Evolutionary conservation across 2,888 invertebrate species (phyloP), one percentile per base, ranked within the genome.

Genomic region (Nesidiocoris tenuis): DNA sequence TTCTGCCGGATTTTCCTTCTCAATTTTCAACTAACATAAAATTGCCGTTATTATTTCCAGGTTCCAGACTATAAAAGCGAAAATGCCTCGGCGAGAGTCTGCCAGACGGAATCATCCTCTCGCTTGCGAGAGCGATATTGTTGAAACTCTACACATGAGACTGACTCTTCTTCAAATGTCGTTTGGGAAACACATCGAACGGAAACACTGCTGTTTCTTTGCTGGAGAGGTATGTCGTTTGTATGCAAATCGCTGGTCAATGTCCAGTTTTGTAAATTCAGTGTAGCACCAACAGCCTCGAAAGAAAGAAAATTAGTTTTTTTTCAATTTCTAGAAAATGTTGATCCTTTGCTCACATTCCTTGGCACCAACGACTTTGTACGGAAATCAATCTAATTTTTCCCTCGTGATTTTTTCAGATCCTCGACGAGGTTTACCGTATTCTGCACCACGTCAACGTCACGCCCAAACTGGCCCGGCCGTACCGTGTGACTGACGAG

Each of bases 401-500:
- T n/a, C n/a, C n/a, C n/a, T 66, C 0, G 70, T 61, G 19, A 65
- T 67, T 78, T 79, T 86, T 86, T 76, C 84, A 93, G 93, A 94
- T 95, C 82, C 86, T 96, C 82, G 96, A 96, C 86, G 96, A 96
- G 86, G 92, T 96, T 77, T 91, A 92, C 83, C 90, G 91, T 82
- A 93, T 96, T 83, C 86, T 96, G 81, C 88, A 90, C 80, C 93
- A 94, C 83, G 89, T 96, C 80, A 91, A 91, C 86, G 89, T 88
- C 80, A 93, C 92, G 79, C 90, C 91, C 23, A 93, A 92, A 83
- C 85, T 94, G 81, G 91, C 91, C 79, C 88, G 94, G 82, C 94
- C 96, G 63, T 96, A 94, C 84, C 94, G 95, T 85, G 94, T 96
- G 77, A 94, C 95, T 7, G 96, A 96, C 85, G 96, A 96, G 84